These are phyloP conservation scores for Ochlodes sylvanus DNA, from an alignment of 2,888 invertebrate genomes.

Conservation along the genomic window DNA sequence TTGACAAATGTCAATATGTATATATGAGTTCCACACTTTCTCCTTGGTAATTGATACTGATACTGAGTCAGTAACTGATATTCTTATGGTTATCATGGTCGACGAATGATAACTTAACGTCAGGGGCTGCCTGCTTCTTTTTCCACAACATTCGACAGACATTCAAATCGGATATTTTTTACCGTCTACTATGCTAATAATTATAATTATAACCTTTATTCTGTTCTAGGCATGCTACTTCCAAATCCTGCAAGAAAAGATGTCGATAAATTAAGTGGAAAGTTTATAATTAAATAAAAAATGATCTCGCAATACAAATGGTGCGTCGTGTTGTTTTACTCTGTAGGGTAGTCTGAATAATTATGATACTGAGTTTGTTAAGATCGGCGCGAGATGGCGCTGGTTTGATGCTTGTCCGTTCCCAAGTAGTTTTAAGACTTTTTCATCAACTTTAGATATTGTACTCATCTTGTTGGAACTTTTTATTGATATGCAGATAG, in stretches of 20 bases:
- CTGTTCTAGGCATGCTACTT: constrained; percentile 89
- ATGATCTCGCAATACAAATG: constrained; percentile 70
- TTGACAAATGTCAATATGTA: too few relatives aligned
- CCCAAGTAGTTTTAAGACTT: constrained; percentile 1
- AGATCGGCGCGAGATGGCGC: constrained; percentile 31
- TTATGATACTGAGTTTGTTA: constrained; percentile 1
- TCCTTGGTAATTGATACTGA: too few relatives aligned
- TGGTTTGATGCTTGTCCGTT: constrained; percentile 30
- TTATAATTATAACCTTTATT: constrained; percentile 27
- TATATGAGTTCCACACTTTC: too few relatives aligned
- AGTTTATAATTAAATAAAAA: constrained; percentile 43
- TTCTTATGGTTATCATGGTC: too few relatives aligned
- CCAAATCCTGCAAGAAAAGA: constrained; percentile 90
- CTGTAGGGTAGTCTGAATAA: constrained; percentile 20
- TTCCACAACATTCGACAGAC: too few relatives aligned
- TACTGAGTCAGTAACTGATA: too few relatives aligned
- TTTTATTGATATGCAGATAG: neutral
- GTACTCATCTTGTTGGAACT: constrained; percentile 18
- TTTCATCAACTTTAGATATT: constrained; percentile 6
- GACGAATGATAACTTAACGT: too few relatives aligned
- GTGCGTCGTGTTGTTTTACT: constrained; percentile 50
- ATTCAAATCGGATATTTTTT: too few relatives aligned
- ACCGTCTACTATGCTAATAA: too few relatives aligned
- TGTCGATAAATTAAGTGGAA: constrained; percentile 73
- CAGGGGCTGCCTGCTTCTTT: too few relatives aligned